Conservation (phyloP, 2,113 vertebrate genomes). For the Silurus asotus region DNA sequence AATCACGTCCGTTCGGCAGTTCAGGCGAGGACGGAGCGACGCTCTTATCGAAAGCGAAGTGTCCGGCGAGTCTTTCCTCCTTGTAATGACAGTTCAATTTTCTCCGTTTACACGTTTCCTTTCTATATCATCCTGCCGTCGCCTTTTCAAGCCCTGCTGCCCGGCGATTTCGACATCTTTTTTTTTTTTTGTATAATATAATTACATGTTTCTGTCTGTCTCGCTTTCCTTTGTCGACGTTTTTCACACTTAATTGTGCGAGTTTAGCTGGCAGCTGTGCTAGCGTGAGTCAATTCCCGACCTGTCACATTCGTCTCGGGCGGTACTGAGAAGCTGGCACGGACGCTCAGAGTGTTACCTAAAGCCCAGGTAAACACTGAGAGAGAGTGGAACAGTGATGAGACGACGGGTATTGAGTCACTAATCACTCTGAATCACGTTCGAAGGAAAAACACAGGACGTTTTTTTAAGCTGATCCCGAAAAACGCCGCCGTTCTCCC, state of each 20-base stretch:
- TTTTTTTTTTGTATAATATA: background rate
- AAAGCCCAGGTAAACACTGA: slow-evolving; percentile 27
- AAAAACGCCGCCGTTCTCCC: background rate
- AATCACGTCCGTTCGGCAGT: slow-evolving; percentile 28
- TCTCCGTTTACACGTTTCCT: background rate
- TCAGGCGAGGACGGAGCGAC: background rate
- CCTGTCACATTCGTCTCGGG: slow-evolving; percentile 36
- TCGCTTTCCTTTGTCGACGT: slow-evolving; percentile 24
- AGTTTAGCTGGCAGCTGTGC: slow-evolving; percentile 44
- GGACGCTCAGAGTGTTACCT: background rate
- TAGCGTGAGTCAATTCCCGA: slow-evolving; percentile 43
- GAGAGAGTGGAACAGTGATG: background rate
- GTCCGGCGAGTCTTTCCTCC: background rate
- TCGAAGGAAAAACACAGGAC: background rate
- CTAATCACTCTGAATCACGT: slow-evolving; percentile 3
- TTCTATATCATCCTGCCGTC: background rate
- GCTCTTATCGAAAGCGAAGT: slow-evolving; percentile 35
- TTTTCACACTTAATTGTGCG: slow-evolving; percentile 37
- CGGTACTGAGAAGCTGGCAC: slow-evolving; percentile 26
- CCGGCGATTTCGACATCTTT: background rate
- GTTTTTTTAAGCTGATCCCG: background rate
- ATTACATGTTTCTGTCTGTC: slow-evolving; percentile 15
- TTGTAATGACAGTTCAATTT: background rate
- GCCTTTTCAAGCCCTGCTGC: background rate
- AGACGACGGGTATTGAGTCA: slow-evolving; percentile 19